These are phyloP conservation scores for Drosophila quadrilineata DNA, from an alignment of 1,140 invertebrate genomes.

Conservation along the genomic window DNA sequence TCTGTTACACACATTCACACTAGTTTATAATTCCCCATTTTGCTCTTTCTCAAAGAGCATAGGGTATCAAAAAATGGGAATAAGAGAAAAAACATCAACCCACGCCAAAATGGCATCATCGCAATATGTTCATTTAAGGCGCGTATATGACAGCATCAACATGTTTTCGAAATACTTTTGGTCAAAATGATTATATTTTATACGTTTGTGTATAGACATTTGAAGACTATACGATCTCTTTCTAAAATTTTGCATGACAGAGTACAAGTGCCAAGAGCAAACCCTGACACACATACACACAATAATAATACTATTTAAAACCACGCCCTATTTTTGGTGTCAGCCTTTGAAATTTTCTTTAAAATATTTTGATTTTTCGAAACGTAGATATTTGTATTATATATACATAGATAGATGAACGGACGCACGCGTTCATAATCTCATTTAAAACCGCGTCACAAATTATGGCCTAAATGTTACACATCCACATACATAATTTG, in stretches of 20 bases:
- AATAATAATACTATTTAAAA: conserved; percentile 33
- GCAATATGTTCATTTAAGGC: conserved; percentile 74
- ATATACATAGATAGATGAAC: conserved; percentile 32
- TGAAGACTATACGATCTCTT: conserved; percentile 70
- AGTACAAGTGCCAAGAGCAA: conserved; percentile 76
- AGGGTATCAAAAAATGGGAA: conserved; percentile 16
- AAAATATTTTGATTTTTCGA: conserved; percentile 24
- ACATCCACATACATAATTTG: conserved; percentile 35
- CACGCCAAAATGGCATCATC: conserved; percentile 61
- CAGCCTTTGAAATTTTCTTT: conserved; percentile 30
- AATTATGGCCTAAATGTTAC: too few relatives aligned
- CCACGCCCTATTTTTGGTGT: conserved; percentile 63
- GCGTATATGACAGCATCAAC: conserved; percentile 71
- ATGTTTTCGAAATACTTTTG: conserved; percentile 53
- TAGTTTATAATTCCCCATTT: too few relatives aligned
- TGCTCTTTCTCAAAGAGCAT: too few relatives aligned
- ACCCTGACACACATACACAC: conserved; percentile 67
- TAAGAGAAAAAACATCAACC: conserved; percentile 21
- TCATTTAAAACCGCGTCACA: conserved; percentile 66
- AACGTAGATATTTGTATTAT: conserved; percentile 1
- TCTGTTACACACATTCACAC: too few relatives aligned
- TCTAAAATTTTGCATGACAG: conserved; percentile 72
- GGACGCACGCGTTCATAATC: conserved; percentile 72
- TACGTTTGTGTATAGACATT: conserved; percentile 26
- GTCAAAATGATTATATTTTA: conserved; percentile 34